Evolutionary conservation across 2,888 invertebrate genomes (phyloP), one percentile per base, ranked within the genome.

Genomic region (Operophtera brumata): DNA sequence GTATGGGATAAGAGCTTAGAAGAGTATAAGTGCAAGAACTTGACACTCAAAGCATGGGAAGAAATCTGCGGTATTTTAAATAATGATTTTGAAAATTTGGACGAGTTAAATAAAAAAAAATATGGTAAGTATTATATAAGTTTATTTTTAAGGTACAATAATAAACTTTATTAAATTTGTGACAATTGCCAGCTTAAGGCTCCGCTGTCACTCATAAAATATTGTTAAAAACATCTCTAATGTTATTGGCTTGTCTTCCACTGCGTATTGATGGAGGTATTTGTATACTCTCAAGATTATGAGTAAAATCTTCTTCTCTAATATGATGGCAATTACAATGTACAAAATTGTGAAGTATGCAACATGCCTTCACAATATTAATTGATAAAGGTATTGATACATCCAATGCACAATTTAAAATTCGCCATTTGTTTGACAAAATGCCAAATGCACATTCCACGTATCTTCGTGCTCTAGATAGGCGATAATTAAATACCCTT

Each of bases 21-120:
- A 45, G 45, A 45, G 39, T 46, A 65, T 20, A 62, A 64, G 61
- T 61, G 65, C 60, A 58, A 64, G 62, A 45, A 45, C 45, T 32
- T 45, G 45, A 36, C 45, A 13, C 45, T 45, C 45, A 45, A n/a
- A 32, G 45, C 45, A 34, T 45, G 45, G 45, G 45, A 45, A 45
- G 45, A 45, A 45, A 45, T 44, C 14, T 45, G 45, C 36, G 45
- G 45, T 12, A 37, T 30, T 28, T 42, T 6, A 12, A 37, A 37
- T 12, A 37, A 37, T 37, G 37, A 37, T n/a, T 37, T 37, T 37
- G 37, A 26, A 26, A 26, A 26, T 26, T 26, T 26, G 26, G 26
- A 26, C 26, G 26, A 26, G 26, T 6, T 6, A 26, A 26, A 26
- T 6, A 37, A 37, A 48, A 48, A 30, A 48, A 48, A 48, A 26